Conservation (phyloP, 2,113 vertebrate genomes). For the Lasiurus cinereus region DNA sequence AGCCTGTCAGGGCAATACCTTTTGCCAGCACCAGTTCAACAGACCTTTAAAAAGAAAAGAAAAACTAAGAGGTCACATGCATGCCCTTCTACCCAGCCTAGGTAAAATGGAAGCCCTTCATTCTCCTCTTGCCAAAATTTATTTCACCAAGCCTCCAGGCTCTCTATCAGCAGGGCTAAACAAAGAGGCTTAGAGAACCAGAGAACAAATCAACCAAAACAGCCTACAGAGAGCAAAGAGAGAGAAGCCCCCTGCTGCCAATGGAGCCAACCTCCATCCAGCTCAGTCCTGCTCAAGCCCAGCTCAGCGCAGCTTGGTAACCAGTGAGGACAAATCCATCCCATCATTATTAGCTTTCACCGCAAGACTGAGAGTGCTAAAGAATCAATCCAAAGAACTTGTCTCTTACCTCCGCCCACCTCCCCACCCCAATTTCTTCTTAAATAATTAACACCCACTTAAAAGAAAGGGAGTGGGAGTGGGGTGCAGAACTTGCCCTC, state of each 20-base stretch:
- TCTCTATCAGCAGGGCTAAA: conserved; percentile 58
- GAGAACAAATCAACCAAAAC: conserved; percentile 78
- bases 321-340: conserved; percentile 10
- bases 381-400: conserved; percentile 72
- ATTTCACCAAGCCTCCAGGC: conserved; percentile 62
- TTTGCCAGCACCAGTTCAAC: conserved; percentile 32
- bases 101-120: conserved; percentile 24
- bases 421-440: not conserved
- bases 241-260: conserved; percentile 64
- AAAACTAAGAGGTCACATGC: not conserved
- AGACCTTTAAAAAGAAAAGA: conserved; percentile 35
- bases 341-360: conserved; percentile 59
- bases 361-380: conserved; percentile 66
- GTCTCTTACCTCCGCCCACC: not conserved
- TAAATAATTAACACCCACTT: conserved; percentile 85
- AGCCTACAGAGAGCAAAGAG: conserved; percentile 60
- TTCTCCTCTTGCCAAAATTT: conserved; percentile 54
- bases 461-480: conserved; percentile 80
- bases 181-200: conserved; percentile 73
- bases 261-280: conserved; percentile 68
- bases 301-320: not conserved
- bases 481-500: conserved; percentile 68
- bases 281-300: conserved; percentile 2
- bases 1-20: not conserved
- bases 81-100: not conserved